Base-by-base conservation (phyloP, 2,888 invertebrate genomes). In the Ptilodon capucinus region DNA sequence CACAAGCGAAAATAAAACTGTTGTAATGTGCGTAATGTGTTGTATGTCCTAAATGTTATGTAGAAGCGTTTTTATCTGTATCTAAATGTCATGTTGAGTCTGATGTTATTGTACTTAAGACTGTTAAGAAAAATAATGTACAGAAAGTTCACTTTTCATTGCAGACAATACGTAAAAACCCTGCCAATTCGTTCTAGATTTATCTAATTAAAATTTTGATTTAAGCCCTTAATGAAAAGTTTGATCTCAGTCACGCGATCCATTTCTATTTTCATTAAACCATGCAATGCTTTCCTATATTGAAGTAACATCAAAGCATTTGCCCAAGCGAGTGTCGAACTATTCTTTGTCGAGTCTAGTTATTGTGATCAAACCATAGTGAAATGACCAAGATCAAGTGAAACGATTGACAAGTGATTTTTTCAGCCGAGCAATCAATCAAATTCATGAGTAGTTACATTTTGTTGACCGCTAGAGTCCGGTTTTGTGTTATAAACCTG, bases 401-500 rank as follows among this genome's bases (percentile, higher is more conserved):
- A 87, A 76, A 83, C 77, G 71, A 74, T 79, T 81, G 77, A 65
- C 76, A 84, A 84, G 88, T 90, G 89, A 89, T 81, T 84, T 73
- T 81, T 82, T 81, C 82, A 87, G 90, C 86, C 76, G 88, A 88
- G 83, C 86, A 86, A 81, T 80, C 76, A 84, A 82, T 76, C 76
- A 79, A 78, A 76, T 71, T 77, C 46, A 77, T 83, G 74, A 84
- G 86, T 91, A 91, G 86, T 91, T 92, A 91, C 91, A 88, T 91
- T 91, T 87, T 81, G 86, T 88, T 91, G 90, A 86, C 90, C 91
- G 87, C 84, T 91, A 86, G 91, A 84, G 78, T 91, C 91, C 91
- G 91, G 81, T 90, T 91, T 91, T 86, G 90, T 87, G 86, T 91
- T 91, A 91, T 91, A 91, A 87, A 91, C 91, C 91, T 91, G 91